Evolutionary conservation across 1,140 invertebrate species (phyloP).

Genomic region (Planococcus citri): DNA sequence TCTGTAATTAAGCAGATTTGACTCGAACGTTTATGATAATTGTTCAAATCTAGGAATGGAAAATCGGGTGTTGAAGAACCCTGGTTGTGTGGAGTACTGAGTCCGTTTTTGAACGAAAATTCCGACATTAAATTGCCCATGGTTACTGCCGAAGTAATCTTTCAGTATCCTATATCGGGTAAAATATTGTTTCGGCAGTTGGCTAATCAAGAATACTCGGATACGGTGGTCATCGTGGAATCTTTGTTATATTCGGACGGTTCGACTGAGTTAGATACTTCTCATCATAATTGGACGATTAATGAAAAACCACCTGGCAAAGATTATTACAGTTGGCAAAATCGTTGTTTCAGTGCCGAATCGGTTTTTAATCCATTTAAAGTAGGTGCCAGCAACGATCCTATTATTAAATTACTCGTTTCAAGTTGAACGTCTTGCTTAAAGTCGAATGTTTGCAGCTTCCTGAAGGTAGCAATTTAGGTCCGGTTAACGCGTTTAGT

Average conservation of each 20-base stretch:
- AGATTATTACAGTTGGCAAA: constrained; percentile 85
- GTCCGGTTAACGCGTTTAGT: constrained; percentile 23
- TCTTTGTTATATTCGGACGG: constrained; percentile 75
- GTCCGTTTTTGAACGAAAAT: constrained; percentile 39
- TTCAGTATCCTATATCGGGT: constrained; percentile 35
- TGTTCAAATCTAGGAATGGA: background rate
- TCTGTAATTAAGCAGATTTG: background rate
- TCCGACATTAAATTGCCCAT: constrained; percentile 56
- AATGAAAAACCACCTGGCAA: constrained; percentile 49
- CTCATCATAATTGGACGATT: constrained; percentile 46
- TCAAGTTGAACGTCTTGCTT: too few species aligned
- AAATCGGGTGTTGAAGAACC: constrained; percentile 38
- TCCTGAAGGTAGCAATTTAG: background rate
- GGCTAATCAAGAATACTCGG: constrained; percentile 58
- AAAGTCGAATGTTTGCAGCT: background rate
- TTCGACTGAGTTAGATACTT: constrained; percentile 60
- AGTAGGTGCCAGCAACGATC: constrained; percentile 34
- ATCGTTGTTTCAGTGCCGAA: constrained; percentile 68
- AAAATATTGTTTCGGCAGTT: constrained; percentile 73
- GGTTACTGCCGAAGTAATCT: constrained; percentile 56
- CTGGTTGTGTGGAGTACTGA: constrained; percentile 54
- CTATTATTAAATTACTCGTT: too few species aligned
- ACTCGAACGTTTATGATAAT: background rate
- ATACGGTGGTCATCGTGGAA: constrained; percentile 58
- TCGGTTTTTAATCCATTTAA: constrained; percentile 65